Evolutionary conservation across 2,888 invertebrate genomes (phyloP).

Genomic region (Orthosia gracilis): DNA sequence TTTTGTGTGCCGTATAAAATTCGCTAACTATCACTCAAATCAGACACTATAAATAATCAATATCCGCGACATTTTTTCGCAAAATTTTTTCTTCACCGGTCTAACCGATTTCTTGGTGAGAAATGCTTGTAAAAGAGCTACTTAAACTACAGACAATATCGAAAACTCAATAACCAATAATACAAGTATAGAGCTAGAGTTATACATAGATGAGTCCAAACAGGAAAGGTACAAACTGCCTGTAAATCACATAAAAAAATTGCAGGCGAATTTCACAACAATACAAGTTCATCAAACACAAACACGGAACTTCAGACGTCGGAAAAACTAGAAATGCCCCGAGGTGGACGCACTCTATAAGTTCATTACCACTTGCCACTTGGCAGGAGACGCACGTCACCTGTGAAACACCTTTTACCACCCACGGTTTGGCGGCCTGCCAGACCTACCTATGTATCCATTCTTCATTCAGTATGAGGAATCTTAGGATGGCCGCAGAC

Average conservation of each 20-base stretch:
- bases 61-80: too few relatives aligned
- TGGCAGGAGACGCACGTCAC: conserved; percentile 80
- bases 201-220: too few relatives aligned
- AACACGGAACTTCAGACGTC: conserved; percentile 36
- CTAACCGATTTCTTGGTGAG: not conserved
- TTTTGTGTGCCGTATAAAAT: too few relatives aligned
- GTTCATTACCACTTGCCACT: conserved; percentile 90
- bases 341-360: conserved; percentile 76
- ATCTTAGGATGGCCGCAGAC: conserved; percentile 45
- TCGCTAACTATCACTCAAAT: not conserved
- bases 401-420: conserved; percentile 77
- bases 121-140: not conserved
- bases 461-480: conserved; percentile 68
- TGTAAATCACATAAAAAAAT: not conserved
- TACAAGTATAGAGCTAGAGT: not conserved
- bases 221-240: not conserved
- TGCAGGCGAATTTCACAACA: not conserved
- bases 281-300: not conserved
- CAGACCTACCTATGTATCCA: conserved; percentile 73
- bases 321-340: conserved; percentile 51
- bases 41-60: too few relatives aligned
- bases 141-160: too few relatives aligned
- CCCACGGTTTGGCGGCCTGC: conserved; percentile 76
- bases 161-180: not conserved
- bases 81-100: not conserved